Evolutionary conservation across 1,140 invertebrate species (phyloP), one percentile per base, ranked within the genome.

Genomic region (Heterodera carotae): DNA sequence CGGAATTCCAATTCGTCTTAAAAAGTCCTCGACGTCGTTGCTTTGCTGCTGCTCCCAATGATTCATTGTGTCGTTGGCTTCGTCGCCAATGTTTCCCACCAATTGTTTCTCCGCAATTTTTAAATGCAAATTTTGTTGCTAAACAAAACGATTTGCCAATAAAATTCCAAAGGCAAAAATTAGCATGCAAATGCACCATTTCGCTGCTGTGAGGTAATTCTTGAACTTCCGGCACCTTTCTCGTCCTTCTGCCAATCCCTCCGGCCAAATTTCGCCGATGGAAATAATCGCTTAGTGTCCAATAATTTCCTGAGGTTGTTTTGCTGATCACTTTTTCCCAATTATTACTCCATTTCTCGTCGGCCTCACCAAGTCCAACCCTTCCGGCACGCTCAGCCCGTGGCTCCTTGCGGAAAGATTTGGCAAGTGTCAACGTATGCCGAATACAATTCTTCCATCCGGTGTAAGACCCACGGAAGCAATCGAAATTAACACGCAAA

Each of bases 371-470:
- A 2, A 56, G 48, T 56, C 48, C 48, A 4, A 56, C 48, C 48
- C 48, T 56, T 56, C 48, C 48, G 48, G 48, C 48, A 56, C 48
- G 48, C 22, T 56, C 48, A 22, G 48, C 48, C 48, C 48, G 48
- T 22, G 48, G 48, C 48, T 18, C 48, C 22, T 56, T 56, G 12
- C 22, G 48, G 22, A 56, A 56, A 22, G 48, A 56, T 56, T 56
- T 56, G 48, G 48, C 48, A 15, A 56, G 22, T 56, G 48, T 56
- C 48, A 56, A 56, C 15, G 48, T 56, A 18, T 56, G 48, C 48
- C 48, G 48, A 56, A 56, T 56, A 22, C 48, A 56, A 56, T 56
- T 56, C 48, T 56, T 56, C 48, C 48, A 56, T 22, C 48, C 48
- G 48, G 48, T 56, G 48, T 56, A 56, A 56, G 48, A 15, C 15